Evolutionary conservation across 2,797 vertebrate species (phyloP), one percentile per base, ranked within the genome.

Genomic region (Cyclura pinguis): DNA sequence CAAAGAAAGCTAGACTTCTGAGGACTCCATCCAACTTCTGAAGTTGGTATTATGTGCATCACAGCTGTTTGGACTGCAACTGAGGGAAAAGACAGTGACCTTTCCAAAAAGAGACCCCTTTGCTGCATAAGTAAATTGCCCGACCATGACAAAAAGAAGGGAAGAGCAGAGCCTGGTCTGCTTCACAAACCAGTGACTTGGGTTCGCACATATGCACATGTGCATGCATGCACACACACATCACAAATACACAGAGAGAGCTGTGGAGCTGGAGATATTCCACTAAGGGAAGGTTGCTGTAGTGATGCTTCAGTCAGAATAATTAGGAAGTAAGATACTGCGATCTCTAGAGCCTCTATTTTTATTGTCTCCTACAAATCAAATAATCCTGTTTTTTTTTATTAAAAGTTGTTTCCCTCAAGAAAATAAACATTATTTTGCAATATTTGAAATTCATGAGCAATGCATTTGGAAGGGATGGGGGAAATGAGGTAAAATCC

Each of bases 1-100:
- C 42, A 38, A 80, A 83, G 84, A 91, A 93, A 92, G 90, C 14
- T 35, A n/a, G 2, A 29, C 91, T 89, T 93, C 87, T 88, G 81
- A 38, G 86, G 84, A 29, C 5, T 84, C 2, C 2, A 22, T 87
- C 59, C 6, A 64, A 20, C 32, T 92, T 76, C 67, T 73, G n/a
- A 32, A 27, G 42, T 27, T 89, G 32, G 83, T 80, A 38, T 0
- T 6, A 3, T 20, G 80, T 5, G 2, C 20, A 80, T 13, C 29
- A 87, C 3, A 83, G 85, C 84, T 20, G 27, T 55, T 84, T 55
- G 50, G 29, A n/a, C 7, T 55, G 59, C 89, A 16, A 64, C 85
- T 55, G 47, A 18, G 5, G 82, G 64, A 29, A 86, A 83, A 87
- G 62, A 73, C 9, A 0, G 8, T 69, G 78, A 85, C 62, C 81